Percentiles rank a stretch among this genome's conserved stretches.
phyloP scores from a whole-genome alignment of 2,888 invertebrate species.

The Coenonympha glycerion region DNA sequence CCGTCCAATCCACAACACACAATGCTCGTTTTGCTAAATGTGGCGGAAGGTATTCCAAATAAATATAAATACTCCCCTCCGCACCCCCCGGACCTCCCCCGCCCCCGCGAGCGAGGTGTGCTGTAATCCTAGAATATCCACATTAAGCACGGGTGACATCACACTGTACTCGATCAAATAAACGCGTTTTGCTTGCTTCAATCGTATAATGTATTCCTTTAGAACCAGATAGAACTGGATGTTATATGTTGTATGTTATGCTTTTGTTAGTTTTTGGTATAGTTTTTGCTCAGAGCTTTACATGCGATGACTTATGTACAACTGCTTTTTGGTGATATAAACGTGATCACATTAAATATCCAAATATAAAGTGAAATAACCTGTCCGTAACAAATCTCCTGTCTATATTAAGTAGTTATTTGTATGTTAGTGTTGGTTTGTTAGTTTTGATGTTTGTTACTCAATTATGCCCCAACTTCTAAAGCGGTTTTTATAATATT shows the following conservation, averaged over 20 bases:
- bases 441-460: too few species aligned
- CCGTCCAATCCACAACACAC: not conserved
- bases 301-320: too few species aligned
- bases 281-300: not conserved
- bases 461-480: too few species aligned
- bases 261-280: too few species aligned
- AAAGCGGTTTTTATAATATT: too few species aligned
- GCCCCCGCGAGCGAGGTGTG: not conserved
- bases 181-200: not conserved
- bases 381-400: too few species aligned
- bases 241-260: too few species aligned
- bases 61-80: not conserved
- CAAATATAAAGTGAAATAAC: too few species aligned
- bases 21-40: slow-evolving; percentile 21
- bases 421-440: too few species aligned
- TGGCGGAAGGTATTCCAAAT: slow-evolving; percentile 15
- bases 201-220: not conserved
- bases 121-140: not conserved
- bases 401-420: too few species aligned
- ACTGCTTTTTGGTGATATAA: too few species aligned
- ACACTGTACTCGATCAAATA: not conserved
- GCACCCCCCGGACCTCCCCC: not conserved
- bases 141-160: not conserved
- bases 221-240: not conserved
- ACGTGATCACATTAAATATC: too few species aligned